Conservation (phyloP, 2,888 invertebrate species). For the Drosophila antonietae region DNA sequence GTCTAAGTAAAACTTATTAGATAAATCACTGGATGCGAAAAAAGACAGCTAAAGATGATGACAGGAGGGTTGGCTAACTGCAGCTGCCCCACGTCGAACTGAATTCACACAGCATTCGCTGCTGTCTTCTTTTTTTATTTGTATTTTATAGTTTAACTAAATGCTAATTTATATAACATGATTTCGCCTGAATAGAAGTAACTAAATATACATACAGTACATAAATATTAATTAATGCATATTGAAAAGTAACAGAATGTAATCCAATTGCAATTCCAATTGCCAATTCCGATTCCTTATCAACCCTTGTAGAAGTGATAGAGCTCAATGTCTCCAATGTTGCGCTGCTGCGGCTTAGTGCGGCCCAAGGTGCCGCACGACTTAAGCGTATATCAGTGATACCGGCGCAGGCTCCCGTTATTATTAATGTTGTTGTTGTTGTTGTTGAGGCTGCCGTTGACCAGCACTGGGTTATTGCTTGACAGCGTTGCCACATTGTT, state of each 20-base stretch:
- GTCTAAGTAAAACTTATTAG: slow-evolving; percentile 71
- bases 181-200: slow-evolving; percentile 56
- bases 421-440: slow-evolving; percentile 61
- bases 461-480: slow-evolving; percentile 66
- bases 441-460: slow-evolving; percentile 21
- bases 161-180: slow-evolving; percentile 68
- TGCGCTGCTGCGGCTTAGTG: slow-evolving; percentile 43
- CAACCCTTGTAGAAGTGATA: slow-evolving; percentile 75
- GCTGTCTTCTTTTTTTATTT: slow-evolving; percentile 7
- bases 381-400: slow-evolving; percentile 83
- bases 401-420: slow-evolving; percentile 81
- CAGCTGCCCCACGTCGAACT: slow-evolving; percentile 19
- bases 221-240: slow-evolving; percentile 36
- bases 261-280: not conserved
- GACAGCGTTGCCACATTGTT: slow-evolving; percentile 69
- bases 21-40: slow-evolving; percentile 82
- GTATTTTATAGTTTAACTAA: slow-evolving; percentile 49
- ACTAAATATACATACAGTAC: slow-evolving; percentile 52
- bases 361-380: slow-evolving; percentile 74
- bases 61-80: slow-evolving; percentile 20
- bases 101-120: slow-evolving; percentile 20
- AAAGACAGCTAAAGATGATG: slow-evolving; percentile 23
- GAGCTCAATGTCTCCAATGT: slow-evolving; percentile 69
- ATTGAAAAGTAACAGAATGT: slow-evolving; percentile 35
- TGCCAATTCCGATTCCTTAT: slow-evolving; percentile 12